These are phyloP conservation scores for Rhodeus uyekii DNA, from an alignment of 2,797 vertebrate genomes.

Conservation along the genomic window DNA sequence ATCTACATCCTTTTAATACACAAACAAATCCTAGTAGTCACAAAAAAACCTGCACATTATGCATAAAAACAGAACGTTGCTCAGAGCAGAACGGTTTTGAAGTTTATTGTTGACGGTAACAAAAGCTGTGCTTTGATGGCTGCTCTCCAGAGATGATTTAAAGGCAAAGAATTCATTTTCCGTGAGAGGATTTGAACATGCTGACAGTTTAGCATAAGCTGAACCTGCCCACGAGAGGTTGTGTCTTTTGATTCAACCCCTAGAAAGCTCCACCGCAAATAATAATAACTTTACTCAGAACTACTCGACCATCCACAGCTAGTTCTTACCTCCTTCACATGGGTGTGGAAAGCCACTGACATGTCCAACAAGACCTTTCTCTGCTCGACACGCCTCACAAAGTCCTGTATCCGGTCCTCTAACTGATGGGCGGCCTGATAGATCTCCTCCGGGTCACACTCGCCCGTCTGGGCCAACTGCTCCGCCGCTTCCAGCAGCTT, in stretches of 20 bases:
- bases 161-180: background rate
- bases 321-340: conserved; percentile 92
- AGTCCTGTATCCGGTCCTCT: conserved; percentile 97
- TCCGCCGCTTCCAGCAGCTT: conserved; percentile 96
- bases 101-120: background rate
- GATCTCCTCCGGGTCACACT: conserved; percentile 98
- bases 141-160: background rate
- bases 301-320: background rate
- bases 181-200: background rate
- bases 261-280: background rate
- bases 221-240: background rate
- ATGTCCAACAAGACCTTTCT: conserved; percentile 96
- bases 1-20: background rate
- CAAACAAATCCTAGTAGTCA: background rate
- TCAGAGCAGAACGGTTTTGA: background rate
- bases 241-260: background rate
- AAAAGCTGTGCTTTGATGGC: conserved; percentile 6
- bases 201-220: background rate
- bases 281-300: background rate
- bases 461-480: conserved; percentile 96
- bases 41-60: background rate
- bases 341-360: conserved; percentile 98
- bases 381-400: conserved; percentile 95
- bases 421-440: conserved; percentile 98
- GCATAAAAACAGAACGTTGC: background rate